A percentile compares a stretch with the other conserved stretches of the same genome.
Evolutionary conservation across 2,113 vertebrate species (phyloP).

Genomic region (Ancistrus triradiatus): DNA sequence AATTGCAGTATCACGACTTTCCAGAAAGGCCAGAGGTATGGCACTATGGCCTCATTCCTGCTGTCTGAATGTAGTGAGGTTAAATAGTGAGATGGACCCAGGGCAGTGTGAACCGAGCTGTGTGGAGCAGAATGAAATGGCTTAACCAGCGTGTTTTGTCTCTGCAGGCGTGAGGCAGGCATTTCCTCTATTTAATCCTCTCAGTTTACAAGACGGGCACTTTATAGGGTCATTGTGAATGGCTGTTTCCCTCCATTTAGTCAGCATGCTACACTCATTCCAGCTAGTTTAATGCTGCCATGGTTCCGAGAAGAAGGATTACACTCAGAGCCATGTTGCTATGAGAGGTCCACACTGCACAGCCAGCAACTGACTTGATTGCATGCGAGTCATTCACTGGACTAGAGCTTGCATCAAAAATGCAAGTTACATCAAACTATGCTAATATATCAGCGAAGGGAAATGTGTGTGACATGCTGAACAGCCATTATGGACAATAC

Average conservation of each 20-base stretch:
- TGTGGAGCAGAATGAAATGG: slow-evolving; percentile 20
- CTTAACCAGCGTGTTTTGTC: slow-evolving; percentile 38
- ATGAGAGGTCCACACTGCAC: slow-evolving; percentile 4
- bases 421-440: background rate
- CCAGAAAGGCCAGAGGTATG: no score
- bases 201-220: slow-evolving; percentile 47
- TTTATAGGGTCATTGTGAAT: slow-evolving; percentile 48
- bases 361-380: slow-evolving; percentile 6
- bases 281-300: slow-evolving; percentile 50
- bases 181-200: slow-evolving; percentile 47
- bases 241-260: slow-evolving; percentile 50
- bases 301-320: slow-evolving; percentile 47
- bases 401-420: slow-evolving; percentile 8
- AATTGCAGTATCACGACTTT: no score
- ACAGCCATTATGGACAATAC: no score
- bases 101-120: background rate
- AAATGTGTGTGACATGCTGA: no score
- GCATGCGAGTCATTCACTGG: slow-evolving; percentile 1
- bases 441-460: no score
- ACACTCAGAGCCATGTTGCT: slow-evolving; percentile 31
- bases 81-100: no score
- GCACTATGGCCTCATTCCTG: no score
- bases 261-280: slow-evolving; percentile 38
- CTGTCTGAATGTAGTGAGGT: slow-evolving; percentile 1
- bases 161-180: slow-evolving; percentile 32